A percentile compares a stretch with the other conserved stretches of the same genome.
Conservation (phyloP, 2,113 vertebrate species). For the Chionodraco myersi region DNA sequence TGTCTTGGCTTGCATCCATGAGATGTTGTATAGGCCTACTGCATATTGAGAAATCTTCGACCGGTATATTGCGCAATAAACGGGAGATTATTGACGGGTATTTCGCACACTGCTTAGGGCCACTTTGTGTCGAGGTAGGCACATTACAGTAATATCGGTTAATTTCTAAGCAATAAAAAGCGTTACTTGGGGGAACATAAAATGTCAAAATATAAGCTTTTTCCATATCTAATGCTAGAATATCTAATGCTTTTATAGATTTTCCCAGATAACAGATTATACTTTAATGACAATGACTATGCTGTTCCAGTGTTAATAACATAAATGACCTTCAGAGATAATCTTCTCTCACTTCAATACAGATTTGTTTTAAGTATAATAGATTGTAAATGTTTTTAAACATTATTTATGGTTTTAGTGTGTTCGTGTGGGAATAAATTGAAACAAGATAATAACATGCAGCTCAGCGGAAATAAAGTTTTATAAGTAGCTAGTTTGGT, state of each 20-base stretch:
- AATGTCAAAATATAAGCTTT: not conserved
- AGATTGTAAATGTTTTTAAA: not conserved
- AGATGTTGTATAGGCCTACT: no score
- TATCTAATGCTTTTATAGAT: not conserved
- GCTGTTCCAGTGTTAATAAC: conserved; percentile 31
- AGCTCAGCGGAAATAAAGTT: conserved; percentile 5
- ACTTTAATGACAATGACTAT: conserved; percentile 19
- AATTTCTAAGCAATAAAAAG: not conserved
- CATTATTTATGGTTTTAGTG: not conserved
- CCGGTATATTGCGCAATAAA: no score
- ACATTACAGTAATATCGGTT: not conserved
- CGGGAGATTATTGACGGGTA: no score
- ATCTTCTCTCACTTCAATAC: conserved; percentile 13
- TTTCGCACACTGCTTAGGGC: no score
- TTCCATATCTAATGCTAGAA: conserved; percentile 1
- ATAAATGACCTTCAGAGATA: conserved; percentile 28
- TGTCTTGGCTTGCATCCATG: no score
- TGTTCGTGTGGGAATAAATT: not conserved
- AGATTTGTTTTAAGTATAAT: not conserved
- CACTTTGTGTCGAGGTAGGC: not conserved
- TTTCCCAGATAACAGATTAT: conserved; percentile 21
- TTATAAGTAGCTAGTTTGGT: conserved; percentile 3
- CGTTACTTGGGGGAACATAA: not conserved
- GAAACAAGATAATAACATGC: not conserved
- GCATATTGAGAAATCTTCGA: no score